Evolutionary conservation across 1,140 invertebrate genomes (phyloP), one percentile per base, ranked within the genome.

Genomic region (Tetramorium parvispinum): DNA sequence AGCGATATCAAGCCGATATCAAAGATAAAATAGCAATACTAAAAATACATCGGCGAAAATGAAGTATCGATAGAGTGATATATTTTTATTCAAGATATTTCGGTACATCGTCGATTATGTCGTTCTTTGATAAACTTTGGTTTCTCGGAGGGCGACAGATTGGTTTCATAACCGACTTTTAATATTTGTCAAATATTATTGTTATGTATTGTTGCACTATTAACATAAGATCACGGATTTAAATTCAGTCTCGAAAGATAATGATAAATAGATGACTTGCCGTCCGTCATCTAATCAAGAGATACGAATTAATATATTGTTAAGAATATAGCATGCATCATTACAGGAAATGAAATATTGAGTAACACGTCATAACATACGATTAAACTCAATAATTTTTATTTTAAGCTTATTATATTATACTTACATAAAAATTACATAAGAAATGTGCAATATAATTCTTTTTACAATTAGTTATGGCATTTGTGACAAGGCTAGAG

Each of bases 71-170:
- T 18, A n/a, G 11, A 11, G 11, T 11, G 10, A 78, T 51, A 7
- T 13, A 11, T 40, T 51, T 6, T 11, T 53, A 7, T 18, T 51
- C 13, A 4, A 53, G 18, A 37, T 3, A 21, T 55, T 18, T 73
- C 10, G 37, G 55, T 73, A 53, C 5, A 1, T 61, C 21, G 13
- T 82, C 16, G 16, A 57, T 81, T 68, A 68, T 18, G 24, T 18
- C 6, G 1, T 53, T 2, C 7, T 81, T 77, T 63, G 46, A 77
- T 85, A 43, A 18, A 75, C 37, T 83, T 68, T 24, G 63, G 68
- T 21, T 51, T 70, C 73, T 75, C 1, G n/a, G 13, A 55, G 46
- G 0, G 40, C 40, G 40, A 24, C 11, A 77, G 16, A 49, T 61
- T 24, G n/a, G 1, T 63, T 3, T 43, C 24, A 46, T 27, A 59